Conservation (phyloP, 35 echinoderm and acorn worm genomes). For the Hemicentrotus pulcherrimus region DNA sequence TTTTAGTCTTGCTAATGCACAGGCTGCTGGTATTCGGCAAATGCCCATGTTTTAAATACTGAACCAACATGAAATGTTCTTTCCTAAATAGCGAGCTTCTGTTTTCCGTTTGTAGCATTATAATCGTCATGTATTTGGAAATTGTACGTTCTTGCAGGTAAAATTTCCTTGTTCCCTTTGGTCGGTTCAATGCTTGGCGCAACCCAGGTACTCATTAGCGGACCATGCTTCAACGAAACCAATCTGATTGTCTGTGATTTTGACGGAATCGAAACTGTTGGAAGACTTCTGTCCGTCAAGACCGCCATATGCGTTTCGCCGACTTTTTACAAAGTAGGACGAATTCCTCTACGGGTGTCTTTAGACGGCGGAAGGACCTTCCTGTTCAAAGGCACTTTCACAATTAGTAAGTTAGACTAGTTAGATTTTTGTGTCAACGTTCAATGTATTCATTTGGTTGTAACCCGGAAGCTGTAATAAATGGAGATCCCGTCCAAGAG, state of each 20-base stretch:
- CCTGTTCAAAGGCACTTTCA: not conserved
- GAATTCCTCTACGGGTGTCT: conserved; percentile 9
- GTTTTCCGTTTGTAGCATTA: too few relatives aligned
- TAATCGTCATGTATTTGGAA: too few relatives aligned
- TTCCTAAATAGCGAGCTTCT: too few relatives aligned
- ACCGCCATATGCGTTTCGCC: conserved; percentile 35
- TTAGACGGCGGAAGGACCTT: not conserved
- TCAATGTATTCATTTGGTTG: too few relatives aligned
- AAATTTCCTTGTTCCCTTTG: conserved; percentile 2
- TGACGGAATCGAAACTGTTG: not conserved
- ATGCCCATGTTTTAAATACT: too few relatives aligned
- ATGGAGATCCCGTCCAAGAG: too few relatives aligned
- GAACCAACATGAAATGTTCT: too few relatives aligned
- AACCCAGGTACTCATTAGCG: not conserved
- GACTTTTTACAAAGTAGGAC: conserved; percentile 36
- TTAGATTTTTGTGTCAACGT: too few relatives aligned
- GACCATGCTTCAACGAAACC: conserved; percentile 15
- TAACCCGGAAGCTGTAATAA: too few relatives aligned
- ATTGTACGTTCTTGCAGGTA: not conserved
- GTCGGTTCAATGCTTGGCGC: conserved; percentile 48
- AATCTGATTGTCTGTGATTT: not conserved
- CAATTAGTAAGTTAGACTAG: not conserved
- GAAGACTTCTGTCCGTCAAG: not conserved
- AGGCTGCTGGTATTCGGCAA: too few relatives aligned
- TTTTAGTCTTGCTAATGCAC: too few relatives aligned